Percentiles rank a stretch among this genome's conserved stretches.
phyloP scores from a whole-genome alignment of 2,113 vertebrate species.

The Falcunculus frontatus region DNA sequence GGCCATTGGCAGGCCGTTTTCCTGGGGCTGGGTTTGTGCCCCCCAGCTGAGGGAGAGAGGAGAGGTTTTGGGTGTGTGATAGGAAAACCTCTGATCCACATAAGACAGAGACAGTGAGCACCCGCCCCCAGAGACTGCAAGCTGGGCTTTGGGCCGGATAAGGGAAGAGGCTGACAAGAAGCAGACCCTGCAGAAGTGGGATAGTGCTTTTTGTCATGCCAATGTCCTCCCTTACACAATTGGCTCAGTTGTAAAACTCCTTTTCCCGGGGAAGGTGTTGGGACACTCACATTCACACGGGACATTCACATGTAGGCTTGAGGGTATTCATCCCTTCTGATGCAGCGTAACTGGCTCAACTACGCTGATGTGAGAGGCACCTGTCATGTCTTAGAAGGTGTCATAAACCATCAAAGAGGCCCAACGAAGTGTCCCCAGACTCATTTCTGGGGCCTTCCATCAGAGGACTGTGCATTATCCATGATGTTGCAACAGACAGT shows the following conservation, averaged over 20 bases:
- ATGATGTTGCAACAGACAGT: not conserved
- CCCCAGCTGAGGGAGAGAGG: not conserved
- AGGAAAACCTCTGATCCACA: not conserved
- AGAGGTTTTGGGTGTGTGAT: not conserved
- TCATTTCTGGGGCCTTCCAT: not conserved
- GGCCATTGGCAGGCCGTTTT: not conserved
- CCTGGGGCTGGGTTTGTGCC: not conserved
- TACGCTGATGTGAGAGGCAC: not conserved
- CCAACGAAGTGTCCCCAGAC: not conserved
- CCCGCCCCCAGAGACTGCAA: not conserved
- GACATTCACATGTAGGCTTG: not conserved
- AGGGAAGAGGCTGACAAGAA: not conserved
- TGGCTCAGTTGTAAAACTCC: not conserved
- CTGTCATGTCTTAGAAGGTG: not conserved
- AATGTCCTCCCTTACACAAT: not conserved
- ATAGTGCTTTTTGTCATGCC: not conserved
- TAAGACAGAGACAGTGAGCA: not conserved
- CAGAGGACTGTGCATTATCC: not conserved
- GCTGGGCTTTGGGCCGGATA: not conserved
- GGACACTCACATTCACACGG: not conserved
- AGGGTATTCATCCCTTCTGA: no score
- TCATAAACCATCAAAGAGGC: not conserved
- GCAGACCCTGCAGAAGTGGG: not conserved
- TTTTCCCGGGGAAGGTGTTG: not conserved
- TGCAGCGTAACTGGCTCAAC: not conserved